A percentile compares a stretch with the other conserved stretches of the same genome.
These are phyloP conservation scores for Pachyseris speciosa DNA, from an alignment of 64 coral and sea anemone species.

Conservation along the genomic window DNA sequence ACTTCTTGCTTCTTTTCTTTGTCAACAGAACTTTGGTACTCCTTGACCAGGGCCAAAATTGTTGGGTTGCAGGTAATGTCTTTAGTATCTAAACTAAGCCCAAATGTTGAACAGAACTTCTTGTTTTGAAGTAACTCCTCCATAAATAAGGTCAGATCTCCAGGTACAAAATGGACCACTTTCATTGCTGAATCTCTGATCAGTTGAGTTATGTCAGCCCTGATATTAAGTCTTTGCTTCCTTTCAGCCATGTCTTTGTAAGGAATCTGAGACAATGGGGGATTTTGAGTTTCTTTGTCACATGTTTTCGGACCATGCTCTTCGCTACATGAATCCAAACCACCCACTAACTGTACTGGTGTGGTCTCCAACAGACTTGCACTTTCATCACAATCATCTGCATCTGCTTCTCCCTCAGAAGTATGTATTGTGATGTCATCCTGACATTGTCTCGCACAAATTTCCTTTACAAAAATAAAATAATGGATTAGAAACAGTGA, in stretches of 20 bases:
- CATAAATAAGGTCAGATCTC: neutral
- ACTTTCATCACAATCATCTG: no score
- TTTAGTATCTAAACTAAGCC: neutral
- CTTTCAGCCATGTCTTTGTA: slow-evolving; percentile 5
- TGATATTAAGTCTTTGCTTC: neutral
- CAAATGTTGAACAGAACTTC: neutral
- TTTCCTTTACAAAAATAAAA: no score
- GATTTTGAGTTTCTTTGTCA: slow-evolving; percentile 20
- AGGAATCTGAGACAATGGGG: neutral
- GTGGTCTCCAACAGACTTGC: neutral
- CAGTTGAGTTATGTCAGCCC: neutral
- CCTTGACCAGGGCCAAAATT: neutral
- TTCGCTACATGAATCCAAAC: no score
- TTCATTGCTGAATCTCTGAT: neutral
- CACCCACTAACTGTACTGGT: no score
- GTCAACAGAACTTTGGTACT: neutral
- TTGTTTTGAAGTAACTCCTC: neutral
- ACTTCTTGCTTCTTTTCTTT: neutral
- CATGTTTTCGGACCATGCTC: no score
- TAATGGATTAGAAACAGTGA: no score
- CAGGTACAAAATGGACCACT: neutral
- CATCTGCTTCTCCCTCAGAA: no score
- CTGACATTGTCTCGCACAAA: no score
- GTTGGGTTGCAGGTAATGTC: no score
- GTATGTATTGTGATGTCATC: no score